Evolutionary conservation across 2,888 invertebrate genomes (phyloP).

Genomic region (Limnephilus lunatus): DNA sequence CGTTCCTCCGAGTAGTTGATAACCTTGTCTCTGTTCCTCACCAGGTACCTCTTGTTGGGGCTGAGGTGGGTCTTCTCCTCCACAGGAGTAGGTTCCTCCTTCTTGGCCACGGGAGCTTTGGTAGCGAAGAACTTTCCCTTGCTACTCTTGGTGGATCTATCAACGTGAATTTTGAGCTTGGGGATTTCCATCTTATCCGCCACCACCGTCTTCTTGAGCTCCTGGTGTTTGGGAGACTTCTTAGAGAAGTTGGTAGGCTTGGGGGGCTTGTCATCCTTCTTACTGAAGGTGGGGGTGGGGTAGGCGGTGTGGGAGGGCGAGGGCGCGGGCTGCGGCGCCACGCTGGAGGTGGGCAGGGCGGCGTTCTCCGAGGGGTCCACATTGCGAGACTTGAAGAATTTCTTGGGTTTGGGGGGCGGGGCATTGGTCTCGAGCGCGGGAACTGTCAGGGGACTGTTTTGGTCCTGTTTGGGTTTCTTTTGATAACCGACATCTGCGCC

Average conservation of each 20-base stretch:
- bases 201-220: slow-evolving; percentile 68
- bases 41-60: slow-evolving; percentile 76
- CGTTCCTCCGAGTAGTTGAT: slow-evolving; percentile 82
- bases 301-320: slow-evolving; percentile 74
- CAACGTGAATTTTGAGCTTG: slow-evolving; percentile 70
- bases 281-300: slow-evolving; percentile 71
- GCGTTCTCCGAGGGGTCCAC: slow-evolving; percentile 78
- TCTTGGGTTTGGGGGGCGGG: slow-evolving; percentile 86
- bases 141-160: slow-evolving; percentile 72
- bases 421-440: slow-evolving; percentile 77
- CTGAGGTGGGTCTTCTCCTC: slow-evolving; percentile 72
- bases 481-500: slow-evolving; percentile 68
- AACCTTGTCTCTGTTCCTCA: slow-evolving; percentile 78
- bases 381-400: slow-evolving; percentile 93
- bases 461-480: slow-evolving; percentile 77
- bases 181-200: slow-evolving; percentile 70
- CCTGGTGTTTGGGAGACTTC: slow-evolving; percentile 68
- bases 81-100: slow-evolving; percentile 71
- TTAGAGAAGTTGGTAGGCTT: slow-evolving; percentile 70
- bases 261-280: slow-evolving; percentile 71
- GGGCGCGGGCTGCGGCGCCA: slow-evolving; percentile 75
- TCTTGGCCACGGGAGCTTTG: slow-evolving; percentile 72
- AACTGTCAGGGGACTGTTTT: slow-evolving; percentile 77
- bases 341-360: slow-evolving; percentile 74
- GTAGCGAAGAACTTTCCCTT: slow-evolving; percentile 72